Conservation (phyloP, 1,140 invertebrate genomes). For the Triops longicaudatus region DNA sequence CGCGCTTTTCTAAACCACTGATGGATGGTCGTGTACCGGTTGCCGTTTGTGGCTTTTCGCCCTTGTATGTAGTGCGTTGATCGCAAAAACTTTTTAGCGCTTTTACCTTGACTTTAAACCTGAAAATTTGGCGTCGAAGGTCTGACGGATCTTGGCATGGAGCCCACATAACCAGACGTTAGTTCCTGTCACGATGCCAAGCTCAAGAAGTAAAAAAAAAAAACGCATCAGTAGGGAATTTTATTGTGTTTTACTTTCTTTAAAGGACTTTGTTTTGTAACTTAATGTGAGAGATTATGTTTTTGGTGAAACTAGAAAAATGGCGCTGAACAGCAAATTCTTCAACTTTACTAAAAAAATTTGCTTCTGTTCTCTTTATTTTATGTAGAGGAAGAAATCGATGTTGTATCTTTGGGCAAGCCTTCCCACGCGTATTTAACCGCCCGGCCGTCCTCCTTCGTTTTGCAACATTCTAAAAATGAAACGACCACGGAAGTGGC, state of each 20-base stretch:
- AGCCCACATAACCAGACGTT: conserved; percentile 5
- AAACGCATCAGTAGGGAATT: background rate
- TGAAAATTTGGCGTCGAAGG: background rate
- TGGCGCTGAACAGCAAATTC: background rate
- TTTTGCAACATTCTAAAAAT: background rate
- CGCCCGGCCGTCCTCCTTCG: background rate
- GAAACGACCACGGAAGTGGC: conserved; percentile 6
- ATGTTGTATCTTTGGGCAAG: conserved; percentile 44
- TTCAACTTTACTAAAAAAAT: background rate
- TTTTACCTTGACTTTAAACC: conserved; percentile 12
- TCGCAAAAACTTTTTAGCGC: too few species aligned
- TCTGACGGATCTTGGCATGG: background rate
- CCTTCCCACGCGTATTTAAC: conserved; percentile 20
- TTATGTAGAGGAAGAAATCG: conserved; percentile 70
- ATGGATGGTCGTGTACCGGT: background rate
- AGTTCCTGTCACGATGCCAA: conserved; percentile 9
- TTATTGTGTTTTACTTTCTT: background rate
- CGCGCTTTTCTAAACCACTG: too few species aligned
- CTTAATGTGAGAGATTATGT: too few species aligned
- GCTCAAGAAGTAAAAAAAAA: background rate
- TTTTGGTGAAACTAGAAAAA: too few species aligned
- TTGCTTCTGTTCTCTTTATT: conserved; percentile 31
- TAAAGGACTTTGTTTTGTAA: too few species aligned
- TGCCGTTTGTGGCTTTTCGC: background rate
- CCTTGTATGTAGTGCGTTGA: too few species aligned